Percentiles rank a stretch among this genome's conserved stretches.
Evolutionary conservation across 2,888 invertebrate species (phyloP).

Genomic region (Scelioninae gen. 2): DNA sequence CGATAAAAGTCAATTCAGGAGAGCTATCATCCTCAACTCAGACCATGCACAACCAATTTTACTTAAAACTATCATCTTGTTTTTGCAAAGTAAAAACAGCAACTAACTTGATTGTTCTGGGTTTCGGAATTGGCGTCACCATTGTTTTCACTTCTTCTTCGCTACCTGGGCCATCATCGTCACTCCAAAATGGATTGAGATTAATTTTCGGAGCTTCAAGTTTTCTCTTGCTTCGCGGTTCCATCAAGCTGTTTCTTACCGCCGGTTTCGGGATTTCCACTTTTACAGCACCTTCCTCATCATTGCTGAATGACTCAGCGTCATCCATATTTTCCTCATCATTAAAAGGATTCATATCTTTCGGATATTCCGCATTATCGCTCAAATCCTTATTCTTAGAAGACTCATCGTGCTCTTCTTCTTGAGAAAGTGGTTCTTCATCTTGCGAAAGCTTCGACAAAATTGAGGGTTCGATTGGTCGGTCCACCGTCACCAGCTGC

Average conservation of each 20-base stretch:
- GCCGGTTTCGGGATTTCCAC: conserved; percentile 72
- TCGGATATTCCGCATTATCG: conserved; percentile 79
- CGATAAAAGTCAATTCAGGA: no score
- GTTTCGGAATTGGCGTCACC: conserved; percentile 75
- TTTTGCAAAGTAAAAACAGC: no score
- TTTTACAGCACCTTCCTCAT: conserved; percentile 77
- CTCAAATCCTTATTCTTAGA: conserved; percentile 58
- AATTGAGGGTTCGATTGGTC: conserved; percentile 37
- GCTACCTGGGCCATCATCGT: conserved; percentile 79
- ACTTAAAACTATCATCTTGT: no score
- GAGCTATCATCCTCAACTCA: no score
- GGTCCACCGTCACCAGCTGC: conserved; percentile 9
- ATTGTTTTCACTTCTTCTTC: conserved; percentile 60
- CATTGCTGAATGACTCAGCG: conserved; percentile 84
- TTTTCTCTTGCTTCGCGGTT: conserved; percentile 64
- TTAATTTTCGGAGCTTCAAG: conserved; percentile 77
- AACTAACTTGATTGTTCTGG: conserved; percentile 75
- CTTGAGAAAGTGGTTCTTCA: conserved; percentile 54
- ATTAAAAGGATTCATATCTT: conserved; percentile 89
- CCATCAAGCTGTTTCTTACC: conserved; percentile 63
- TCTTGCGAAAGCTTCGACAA: conserved; percentile 33
- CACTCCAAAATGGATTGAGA: conserved; percentile 85
- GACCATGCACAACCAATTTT: no score
- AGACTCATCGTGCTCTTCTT: conserved; percentile 27
- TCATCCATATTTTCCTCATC: conserved; percentile 78